These are phyloP conservation scores for Caerostris darwini DNA, from an alignment of 1,140 invertebrate species.

Conservation along the genomic window DNA sequence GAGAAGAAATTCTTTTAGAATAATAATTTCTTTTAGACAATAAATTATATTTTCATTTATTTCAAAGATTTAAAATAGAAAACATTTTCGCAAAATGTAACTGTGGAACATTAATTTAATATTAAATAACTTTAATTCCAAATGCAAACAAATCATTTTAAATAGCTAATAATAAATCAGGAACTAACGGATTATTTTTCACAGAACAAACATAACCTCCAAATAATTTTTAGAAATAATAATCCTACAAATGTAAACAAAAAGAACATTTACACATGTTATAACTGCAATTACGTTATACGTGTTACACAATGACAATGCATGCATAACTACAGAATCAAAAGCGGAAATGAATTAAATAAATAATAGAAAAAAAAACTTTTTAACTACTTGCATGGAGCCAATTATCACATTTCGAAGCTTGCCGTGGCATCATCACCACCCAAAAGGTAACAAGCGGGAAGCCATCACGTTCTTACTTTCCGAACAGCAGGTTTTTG, in stretches of 20 bases:
- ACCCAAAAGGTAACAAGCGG: background rate
- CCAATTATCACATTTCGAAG: conserved; percentile 62
- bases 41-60: too few species aligned
- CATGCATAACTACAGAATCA: conserved; percentile 18
- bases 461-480: background rate
- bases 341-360: conserved; percentile 41
- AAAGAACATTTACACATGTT: background rate
- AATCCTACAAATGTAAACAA: background rate
- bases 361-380: conserved; percentile 41
- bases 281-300: background rate
- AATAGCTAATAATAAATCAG: too few species aligned
- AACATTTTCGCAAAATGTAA: too few species aligned
- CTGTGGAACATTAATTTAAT: too few species aligned
- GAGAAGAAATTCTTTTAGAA: too few species aligned
- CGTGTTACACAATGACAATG: background rate
- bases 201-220: too few species aligned
- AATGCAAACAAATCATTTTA: too few species aligned
- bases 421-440: conserved; percentile 55
- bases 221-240: too few species aligned
- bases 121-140: too few species aligned
- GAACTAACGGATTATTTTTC: too few species aligned
- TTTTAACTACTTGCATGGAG: conserved; percentile 61
- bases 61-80: too few species aligned
- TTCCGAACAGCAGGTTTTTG: conserved; percentile 49
- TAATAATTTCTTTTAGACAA: too few species aligned